Base-by-base conservation (phyloP, 2,797 vertebrate species). In the Silurus aristotelis region DNA sequence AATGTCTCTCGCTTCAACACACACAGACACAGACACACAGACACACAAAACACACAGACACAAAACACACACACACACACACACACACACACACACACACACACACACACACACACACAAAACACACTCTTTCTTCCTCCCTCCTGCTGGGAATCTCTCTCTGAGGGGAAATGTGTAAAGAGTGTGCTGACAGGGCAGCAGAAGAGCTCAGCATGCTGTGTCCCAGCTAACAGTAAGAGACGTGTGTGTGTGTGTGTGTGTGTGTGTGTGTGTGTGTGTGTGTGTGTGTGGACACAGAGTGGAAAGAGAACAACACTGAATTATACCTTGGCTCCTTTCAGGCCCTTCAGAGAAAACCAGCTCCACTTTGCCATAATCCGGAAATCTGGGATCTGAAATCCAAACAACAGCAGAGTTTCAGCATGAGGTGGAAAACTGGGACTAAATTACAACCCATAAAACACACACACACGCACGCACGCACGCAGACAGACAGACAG, bases 281-380 rank as follows among this genome's bases (percentile, higher is more conserved):
- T 67, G 63, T 80, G 76, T 73, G 71, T 73, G 67, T 38, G 67
- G 31, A 31, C 31, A 31, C 1, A 10, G 43, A n/a, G 46, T 55
- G 48, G 12, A 58, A 38, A 67, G 20, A 55, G 64, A n/a, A 46
- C 48, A 63, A 15, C 15, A 27, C 17, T 25, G 22, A 25, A 38
- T 22, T 46, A 55, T 92, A 99, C 98, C 97, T 95, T 93, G 95
- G 81, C 97, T 95, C 92, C 95, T 97, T 92, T 98, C 98, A 0
- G 97, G 97, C 70, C 96, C 95, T 90, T 94, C 96, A 0, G 98
- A 99, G 93, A 99, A 98, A 81, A 99, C 92, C 83, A 99, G 90
- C 90, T 99, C 98, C 86, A 99, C 94, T 95, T 96, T 98, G 52
- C 97, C 95, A 0, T 96, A 95, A 91, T 97, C 96, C 84, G 97